Evolutionary conservation across 2,113 vertebrate genomes (phyloP).

Genomic region (Zosterops japonicus): DNA sequence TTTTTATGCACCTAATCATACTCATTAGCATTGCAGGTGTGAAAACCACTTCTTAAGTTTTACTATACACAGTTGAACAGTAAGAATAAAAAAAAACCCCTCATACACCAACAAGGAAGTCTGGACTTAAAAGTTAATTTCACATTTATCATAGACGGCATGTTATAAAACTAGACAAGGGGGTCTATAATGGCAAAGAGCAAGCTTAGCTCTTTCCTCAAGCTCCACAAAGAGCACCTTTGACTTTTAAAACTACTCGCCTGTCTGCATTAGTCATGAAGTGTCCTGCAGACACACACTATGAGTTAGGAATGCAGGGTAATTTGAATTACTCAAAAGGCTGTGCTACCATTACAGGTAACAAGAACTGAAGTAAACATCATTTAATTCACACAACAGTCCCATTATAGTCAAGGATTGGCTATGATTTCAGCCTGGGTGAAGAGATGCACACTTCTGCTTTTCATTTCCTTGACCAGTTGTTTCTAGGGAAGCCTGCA

Average conservation of each 20-base stretch:
- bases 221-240: background rate
- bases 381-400: background rate
- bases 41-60: background rate
- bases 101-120: background rate
- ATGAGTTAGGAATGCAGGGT: background rate
- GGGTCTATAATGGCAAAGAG: background rate
- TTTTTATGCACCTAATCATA: background rate
- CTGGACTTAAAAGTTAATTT: background rate
- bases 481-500: background rate
- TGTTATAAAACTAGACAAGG: background rate
- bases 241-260: background rate
- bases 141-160: background rate
- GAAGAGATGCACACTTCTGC: background rate
- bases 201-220: background rate
- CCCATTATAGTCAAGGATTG: background rate
- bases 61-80: background rate
- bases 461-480: background rate
- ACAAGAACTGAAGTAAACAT: background rate
- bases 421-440: background rate
- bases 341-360: background rate
- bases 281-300: background rate
- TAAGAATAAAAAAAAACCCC: background rate
- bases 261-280: background rate
- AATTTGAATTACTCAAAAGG: background rate
- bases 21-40: background rate